Base-by-base conservation (phyloP, 2,113 vertebrate species). In the Recurvirostra avosetta region DNA sequence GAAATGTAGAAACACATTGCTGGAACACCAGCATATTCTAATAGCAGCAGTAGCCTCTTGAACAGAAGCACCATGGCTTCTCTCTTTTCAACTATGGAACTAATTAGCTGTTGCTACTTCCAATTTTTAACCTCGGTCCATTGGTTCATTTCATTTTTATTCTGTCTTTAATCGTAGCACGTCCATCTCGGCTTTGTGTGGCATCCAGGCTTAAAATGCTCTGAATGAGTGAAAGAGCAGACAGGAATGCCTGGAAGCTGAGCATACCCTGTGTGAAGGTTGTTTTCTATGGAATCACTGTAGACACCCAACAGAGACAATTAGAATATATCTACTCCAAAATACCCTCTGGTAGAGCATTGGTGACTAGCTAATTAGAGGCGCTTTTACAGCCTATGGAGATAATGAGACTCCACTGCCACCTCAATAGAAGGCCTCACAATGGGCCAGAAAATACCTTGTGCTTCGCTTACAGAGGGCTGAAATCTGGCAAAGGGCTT, bases 311-410 rank as follows among this genome's bases (percentile, higher is more conserved):
- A 18, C 96, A 96, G 97, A 97, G 97, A 97, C 96, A 98, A 98
- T 98, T 97, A 97, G 94, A 98, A 94, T 96, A 95, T 95, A 97
- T 96, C 90, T 88, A 92, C 92, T 97, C 93, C 91, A 96, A 95
- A 97, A 97, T 96, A 94, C 94, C 96, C 91, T 97, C 94, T 96
- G 96, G 95, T 90, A 94, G 93, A 96, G 59, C 91, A 71, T 95
- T 96, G 97, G 96, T 94, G 91, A 86, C 94, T 97, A 90, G 85
- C 96, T 97, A 97, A 97, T 98, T 97, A 97, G 95, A 97, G 96
- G 85, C 91, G 93, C 95, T 97, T 95, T 96, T 96, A 93, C 80
- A 94, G 94, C 92, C 96, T 71, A 88, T 3, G 53, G 96, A 96
- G 96, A 96, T 97, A 94, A 95, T 95, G 95, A 97, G 96, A 91